A percentile compares a stretch with the other conserved stretches of the same genome.
These are phyloP conservation scores for Bimastos eiseni DNA, from an alignment of 2,888 invertebrate species.

Conservation along the genomic window DNA sequence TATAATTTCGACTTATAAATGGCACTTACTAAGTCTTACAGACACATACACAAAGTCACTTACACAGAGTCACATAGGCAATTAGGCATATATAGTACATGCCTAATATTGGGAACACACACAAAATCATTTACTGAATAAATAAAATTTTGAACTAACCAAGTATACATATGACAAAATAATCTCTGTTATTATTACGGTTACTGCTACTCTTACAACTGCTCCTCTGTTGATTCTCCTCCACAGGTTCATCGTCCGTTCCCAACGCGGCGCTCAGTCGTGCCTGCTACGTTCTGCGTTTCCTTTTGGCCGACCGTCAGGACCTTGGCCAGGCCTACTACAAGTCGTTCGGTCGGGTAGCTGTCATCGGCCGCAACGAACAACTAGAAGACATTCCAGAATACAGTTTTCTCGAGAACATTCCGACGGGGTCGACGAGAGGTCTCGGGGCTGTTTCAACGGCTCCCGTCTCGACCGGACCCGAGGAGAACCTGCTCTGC, in stretches of 20 bases:
- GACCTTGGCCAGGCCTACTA: slow-evolving; percentile 49
- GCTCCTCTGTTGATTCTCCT: background rate
- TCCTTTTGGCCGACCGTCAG: slow-evolving; percentile 50
- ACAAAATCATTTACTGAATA: too few relatives aligned
- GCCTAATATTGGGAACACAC: too few relatives aligned
- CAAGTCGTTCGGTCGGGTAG: slow-evolving; percentile 49
- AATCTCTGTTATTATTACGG: too few relatives aligned
- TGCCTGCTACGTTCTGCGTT: slow-evolving; percentile 52
- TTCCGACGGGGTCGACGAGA: slow-evolving; percentile 40
- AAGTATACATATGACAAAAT: too few relatives aligned
- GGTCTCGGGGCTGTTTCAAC: slow-evolving; percentile 49
- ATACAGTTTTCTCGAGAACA: slow-evolving; percentile 44
- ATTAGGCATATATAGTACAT: too few relatives aligned
- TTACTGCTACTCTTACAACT: too few relatives aligned
- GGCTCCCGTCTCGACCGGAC: slow-evolving; percentile 48
- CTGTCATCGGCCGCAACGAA: slow-evolving; percentile 47
- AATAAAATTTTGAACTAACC: too few relatives aligned
- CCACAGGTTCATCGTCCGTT: slow-evolving; percentile 43
- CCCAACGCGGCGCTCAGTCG: slow-evolving; percentile 49
- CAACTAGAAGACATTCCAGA: slow-evolving; percentile 49
- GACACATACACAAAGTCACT: too few relatives aligned
- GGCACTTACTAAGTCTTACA: too few relatives aligned
- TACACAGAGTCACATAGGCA: too few relatives aligned
- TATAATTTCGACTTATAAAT: too few relatives aligned
- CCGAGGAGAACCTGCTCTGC: slow-evolving; percentile 52